These are phyloP conservation scores for Seriola rivoliana DNA, from an alignment of 2,113 vertebrate species.

Conservation along the genomic window DNA sequence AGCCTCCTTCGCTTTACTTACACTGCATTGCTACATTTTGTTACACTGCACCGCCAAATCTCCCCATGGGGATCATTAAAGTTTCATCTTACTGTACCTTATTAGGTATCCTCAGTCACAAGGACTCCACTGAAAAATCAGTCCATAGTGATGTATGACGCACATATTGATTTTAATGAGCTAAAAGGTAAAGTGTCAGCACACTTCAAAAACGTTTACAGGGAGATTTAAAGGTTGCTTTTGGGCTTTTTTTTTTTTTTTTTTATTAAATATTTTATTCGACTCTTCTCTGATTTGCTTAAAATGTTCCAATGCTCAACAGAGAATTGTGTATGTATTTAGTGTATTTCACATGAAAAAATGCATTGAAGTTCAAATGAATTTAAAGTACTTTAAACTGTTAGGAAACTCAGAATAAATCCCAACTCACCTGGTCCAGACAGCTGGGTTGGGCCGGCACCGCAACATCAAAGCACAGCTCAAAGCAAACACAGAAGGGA, in stretches of 20 bases:
- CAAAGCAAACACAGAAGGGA: conserved; percentile 57
- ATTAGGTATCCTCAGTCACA: conserved; percentile 45
- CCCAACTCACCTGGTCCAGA: conserved; percentile 61
- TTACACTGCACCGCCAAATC: conserved; percentile 29
- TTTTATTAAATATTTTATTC: not conserved
- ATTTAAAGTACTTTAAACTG: conserved; percentile 49
- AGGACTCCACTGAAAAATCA: not conserved
- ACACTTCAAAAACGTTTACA: conserved; percentile 4
- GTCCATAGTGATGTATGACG: conserved; percentile 28
- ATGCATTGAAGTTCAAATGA: conserved; percentile 29
- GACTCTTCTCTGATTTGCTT: not conserved
- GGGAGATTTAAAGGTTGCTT: conserved; percentile 14
- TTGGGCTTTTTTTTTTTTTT: not conserved
- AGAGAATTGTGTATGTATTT: not conserved
- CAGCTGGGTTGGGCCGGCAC: conserved; percentile 52
- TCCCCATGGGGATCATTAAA: conserved; percentile 59
- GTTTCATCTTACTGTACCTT: conserved; percentile 43
- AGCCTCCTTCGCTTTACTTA: conserved; percentile 10
- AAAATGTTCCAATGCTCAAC: not conserved
- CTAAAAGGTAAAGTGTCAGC: conserved; percentile 7
- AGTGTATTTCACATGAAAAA: conserved; percentile 2
- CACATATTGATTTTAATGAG: conserved; percentile 44
- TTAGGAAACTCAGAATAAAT: conserved; percentile 43
- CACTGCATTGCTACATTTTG: conserved; percentile 51
- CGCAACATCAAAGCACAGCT: conserved; percentile 72